Evolutionary conservation across 1,140 invertebrate species (phyloP).

Genomic region (Akabosia matsudoensis): DNA sequence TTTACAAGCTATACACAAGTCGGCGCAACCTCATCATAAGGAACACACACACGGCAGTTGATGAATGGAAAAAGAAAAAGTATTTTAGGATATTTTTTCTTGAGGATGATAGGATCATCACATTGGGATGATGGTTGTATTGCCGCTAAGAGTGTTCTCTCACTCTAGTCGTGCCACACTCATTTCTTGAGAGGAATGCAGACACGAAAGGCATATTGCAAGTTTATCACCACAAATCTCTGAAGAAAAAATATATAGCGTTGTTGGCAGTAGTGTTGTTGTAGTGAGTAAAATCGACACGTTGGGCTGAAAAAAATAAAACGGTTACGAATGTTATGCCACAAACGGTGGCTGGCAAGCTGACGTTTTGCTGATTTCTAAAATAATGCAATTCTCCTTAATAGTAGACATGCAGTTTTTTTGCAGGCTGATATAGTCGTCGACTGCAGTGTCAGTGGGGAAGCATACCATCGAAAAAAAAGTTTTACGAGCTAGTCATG

Average conservation of each 20-base stretch:
- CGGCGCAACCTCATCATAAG: not conserved
- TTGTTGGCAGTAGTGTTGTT: too few species aligned
- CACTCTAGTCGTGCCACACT: not conserved
- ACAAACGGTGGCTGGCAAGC: not conserved
- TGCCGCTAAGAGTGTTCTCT: not conserved
- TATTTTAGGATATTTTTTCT: not conserved
- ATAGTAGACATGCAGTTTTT: not conserved
- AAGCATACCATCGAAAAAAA: not conserved
- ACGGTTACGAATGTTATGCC: not conserved
- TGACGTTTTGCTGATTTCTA: not conserved
- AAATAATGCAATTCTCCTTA: not conserved
- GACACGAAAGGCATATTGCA: too few species aligned
- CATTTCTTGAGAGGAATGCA: too few species aligned
- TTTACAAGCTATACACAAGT: not conserved
- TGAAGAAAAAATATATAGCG: too few species aligned
- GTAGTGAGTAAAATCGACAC: too few species aligned
- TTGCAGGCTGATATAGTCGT: not conserved
- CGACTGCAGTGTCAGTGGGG: not conserved
- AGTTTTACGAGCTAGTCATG: too few species aligned
- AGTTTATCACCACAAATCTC: too few species aligned
- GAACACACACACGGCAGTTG: not conserved
- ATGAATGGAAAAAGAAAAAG: not conserved
- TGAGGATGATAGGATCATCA: too few species aligned
- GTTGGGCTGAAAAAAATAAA: too few species aligned
- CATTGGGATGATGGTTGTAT: not conserved